Evolutionary conservation across 2,797 vertebrate species (phyloP).

Genomic region (Pseudotriccus pelzelni): DNA sequence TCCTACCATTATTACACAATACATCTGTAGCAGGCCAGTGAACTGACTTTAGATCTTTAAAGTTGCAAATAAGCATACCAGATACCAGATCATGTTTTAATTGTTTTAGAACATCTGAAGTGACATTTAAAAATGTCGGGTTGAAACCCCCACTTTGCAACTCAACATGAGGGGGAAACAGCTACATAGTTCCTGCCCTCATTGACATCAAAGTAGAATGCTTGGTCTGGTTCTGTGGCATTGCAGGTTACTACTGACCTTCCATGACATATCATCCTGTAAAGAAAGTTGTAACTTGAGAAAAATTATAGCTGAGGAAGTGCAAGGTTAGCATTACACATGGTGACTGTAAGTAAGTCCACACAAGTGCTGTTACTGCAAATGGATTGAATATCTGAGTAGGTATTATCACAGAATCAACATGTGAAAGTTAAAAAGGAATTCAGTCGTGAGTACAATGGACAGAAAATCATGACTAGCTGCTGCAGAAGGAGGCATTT

Average conservation of each 20-base stretch:
- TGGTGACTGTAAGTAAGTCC: background rate
- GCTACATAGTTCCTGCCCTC: background rate
- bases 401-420: background rate
- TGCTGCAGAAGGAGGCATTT: background rate
- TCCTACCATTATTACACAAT: background rate
- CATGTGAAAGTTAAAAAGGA: background rate
- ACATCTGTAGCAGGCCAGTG: background rate
- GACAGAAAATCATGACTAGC: background rate
- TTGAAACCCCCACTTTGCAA: background rate
- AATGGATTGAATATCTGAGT: background rate
- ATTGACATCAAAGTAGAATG: background rate
- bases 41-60: background rate
- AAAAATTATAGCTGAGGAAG: background rate
- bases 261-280: background rate
- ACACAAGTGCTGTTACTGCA: background rate
- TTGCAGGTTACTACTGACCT: background rate
- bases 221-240: background rate
- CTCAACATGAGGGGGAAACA: fast-evolving
- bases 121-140: background rate
- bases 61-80: background rate
- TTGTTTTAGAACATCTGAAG: background rate
- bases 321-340: background rate
- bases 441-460: background rate
- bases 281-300: background rate
- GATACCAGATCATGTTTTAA: background rate